These are phyloP conservation scores for Callipepla californica DNA, from an alignment of 2,113 vertebrate species.

Conservation along the genomic window DNA sequence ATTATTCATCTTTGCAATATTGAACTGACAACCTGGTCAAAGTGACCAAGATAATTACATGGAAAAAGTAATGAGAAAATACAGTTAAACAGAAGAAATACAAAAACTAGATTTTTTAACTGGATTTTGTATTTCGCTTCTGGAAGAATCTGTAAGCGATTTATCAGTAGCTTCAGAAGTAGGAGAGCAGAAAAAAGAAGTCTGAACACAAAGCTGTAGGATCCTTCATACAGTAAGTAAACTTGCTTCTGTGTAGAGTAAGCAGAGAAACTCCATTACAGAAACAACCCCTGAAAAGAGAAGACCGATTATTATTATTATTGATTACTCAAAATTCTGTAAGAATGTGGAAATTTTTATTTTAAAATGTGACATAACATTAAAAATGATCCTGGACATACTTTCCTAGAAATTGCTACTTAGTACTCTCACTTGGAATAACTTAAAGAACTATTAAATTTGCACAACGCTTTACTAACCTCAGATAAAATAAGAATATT, in stretches of 20 bases:
- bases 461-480: neutral
- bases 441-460: neutral
- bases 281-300: neutral
- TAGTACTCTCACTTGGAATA: neutral
- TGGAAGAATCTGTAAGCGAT: neutral
- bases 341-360: neutral
- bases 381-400: neutral
- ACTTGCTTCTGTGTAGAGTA: neutral
- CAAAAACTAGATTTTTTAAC: neutral
- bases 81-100: neutral
- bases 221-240: neutral
- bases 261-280: neutral
- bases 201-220: neutral
- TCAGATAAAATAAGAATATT: conserved; percentile 5
- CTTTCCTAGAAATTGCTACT: neutral
- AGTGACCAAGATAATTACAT: neutral
- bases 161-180: neutral
- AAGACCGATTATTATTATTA: neutral
- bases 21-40: neutral
- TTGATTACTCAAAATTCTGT: neutral
- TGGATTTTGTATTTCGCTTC: neutral
- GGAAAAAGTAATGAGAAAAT: neutral
- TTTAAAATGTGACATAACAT: neutral
- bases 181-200: neutral
- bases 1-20: neutral